phyloP scores from a whole-genome alignment of 2,113 vertebrate species.

The Dinomys branickii region DNA sequence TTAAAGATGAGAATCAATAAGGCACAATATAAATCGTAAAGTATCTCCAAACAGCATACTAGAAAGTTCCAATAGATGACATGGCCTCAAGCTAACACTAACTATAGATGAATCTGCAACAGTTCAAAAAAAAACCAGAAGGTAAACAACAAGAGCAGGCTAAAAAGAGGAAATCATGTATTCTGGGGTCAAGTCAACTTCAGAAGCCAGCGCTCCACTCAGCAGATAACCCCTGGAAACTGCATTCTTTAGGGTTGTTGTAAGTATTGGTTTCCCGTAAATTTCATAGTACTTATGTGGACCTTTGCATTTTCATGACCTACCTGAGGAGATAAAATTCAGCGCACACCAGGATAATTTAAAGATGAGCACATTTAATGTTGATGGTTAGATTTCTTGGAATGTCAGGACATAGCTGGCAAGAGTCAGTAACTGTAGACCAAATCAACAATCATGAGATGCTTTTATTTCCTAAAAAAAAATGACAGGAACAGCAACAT shows the following conservation, averaged over 20 bases:
- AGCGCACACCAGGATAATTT: not conserved
- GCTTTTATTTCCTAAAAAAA: not conserved
- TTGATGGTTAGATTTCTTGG: not conserved
- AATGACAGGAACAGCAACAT: not conserved
- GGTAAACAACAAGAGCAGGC: not conserved
- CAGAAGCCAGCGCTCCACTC: not conserved
- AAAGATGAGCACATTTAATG: conserved; percentile 4
- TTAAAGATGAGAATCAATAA: not conserved
- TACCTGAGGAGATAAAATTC: not conserved
- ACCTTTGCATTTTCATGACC: not conserved
- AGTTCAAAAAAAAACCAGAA: not conserved
- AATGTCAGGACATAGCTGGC: not conserved
- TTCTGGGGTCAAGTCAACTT: not conserved
- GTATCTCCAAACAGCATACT: not conserved
- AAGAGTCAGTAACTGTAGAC: not conserved
- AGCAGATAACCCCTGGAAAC: conserved; percentile 7
- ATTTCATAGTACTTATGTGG: not conserved
- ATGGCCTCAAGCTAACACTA: not conserved
- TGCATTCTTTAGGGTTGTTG: not conserved
- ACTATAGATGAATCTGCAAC: not conserved
- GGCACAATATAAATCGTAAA: not conserved
- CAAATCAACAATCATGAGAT: not conserved
- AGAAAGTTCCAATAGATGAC: not conserved
- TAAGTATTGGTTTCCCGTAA: not conserved
- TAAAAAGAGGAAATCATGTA: conserved; percentile 25